Evolutionary conservation across 2,888 invertebrate genomes (phyloP).

Genomic region (Urechis unicinctus): DNA sequence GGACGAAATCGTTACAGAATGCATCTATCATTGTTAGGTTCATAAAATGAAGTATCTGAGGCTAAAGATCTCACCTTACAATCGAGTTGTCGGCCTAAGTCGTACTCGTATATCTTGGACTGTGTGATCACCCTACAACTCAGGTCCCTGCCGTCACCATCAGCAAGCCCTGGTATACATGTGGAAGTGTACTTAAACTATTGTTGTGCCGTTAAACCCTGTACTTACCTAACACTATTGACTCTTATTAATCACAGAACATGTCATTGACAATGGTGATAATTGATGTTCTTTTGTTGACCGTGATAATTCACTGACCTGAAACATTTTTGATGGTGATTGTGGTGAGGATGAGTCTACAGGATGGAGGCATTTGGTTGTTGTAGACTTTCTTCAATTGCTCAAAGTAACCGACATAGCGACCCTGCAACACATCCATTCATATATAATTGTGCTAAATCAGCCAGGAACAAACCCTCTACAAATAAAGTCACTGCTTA

Average conservation of each 20-base stretch:
- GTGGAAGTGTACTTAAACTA: neutral
- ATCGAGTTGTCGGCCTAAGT: conserved; percentile 43
- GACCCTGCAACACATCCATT: conserved; percentile 39
- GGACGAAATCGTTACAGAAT: no score
- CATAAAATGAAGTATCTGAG: no score
- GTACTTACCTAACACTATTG: no score
- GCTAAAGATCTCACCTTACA: conserved; percentile 51
- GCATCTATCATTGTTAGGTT: no score
- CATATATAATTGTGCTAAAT: neutral
- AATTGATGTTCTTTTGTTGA: neutral
- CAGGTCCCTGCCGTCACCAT: conserved; percentile 52
- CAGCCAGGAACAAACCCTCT: neutral
- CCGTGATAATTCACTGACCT: conserved; percentile 24
- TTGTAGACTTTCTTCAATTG: conserved; percentile 44
- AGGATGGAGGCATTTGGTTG: conserved; percentile 44
- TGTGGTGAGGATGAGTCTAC: conserved; percentile 39
- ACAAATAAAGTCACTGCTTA: neutral
- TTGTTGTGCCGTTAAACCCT: neutral
- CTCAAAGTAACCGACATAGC: conserved; percentile 55
- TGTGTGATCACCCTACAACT: conserved; percentile 1
- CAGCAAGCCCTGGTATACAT: conserved; percentile 45
- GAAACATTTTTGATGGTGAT: conserved; percentile 47
- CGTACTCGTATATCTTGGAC: conserved; percentile 42
- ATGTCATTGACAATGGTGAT: no score
- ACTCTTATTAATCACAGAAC: no score